Evolutionary conservation across 1,140 invertebrate species (phyloP), one percentile per base, ranked within the genome.

Genomic region (Musca vetustissima): DNA sequence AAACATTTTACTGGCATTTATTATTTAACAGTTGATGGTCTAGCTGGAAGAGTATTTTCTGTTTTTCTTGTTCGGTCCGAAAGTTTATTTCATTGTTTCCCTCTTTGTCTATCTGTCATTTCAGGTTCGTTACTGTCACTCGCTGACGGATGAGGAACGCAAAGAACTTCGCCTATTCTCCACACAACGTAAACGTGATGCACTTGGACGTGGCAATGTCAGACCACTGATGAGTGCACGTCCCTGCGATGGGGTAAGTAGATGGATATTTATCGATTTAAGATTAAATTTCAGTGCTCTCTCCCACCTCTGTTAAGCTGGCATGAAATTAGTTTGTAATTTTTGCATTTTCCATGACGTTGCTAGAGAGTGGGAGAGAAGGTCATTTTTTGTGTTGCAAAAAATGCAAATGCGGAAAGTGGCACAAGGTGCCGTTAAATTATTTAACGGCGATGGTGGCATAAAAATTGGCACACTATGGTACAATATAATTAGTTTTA

Each of bases 111-210:
- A 72, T 69, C 72, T 80, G 71, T 73, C 74, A 72, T 74, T 80
- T 68, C 76, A 89, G 86, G 92, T 93, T 64, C 89, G 95, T 68
- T 98, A 98, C 86, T 99, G 97, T 85, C 95, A 94, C 83, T 90
- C 91, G 59, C 88, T 98, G 67, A 90, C 89, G 55, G 95, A 97
- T 79, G 95, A 97, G 81, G 96, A 96, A 83, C 89, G 94, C 74
- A 92, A 94, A 80, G 96, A 98, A 83, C 84, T 98, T 71, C 86
- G 93, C 64, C 87, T 97, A 73, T 98, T 98, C 84, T 95, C 93
- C 66, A 91, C 90, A 4, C 93, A 97, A 83, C 86, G 97, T 73
- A 98, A 98, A 84, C 87, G 93, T 67, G 95, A 98, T 82, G 93
- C 95, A 15, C 88, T 98, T 15, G 97, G 97, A 32, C 86, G 96